phyloP scores from a whole-genome alignment of 2,888 invertebrate species.

The Sisyra nigra region DNA sequence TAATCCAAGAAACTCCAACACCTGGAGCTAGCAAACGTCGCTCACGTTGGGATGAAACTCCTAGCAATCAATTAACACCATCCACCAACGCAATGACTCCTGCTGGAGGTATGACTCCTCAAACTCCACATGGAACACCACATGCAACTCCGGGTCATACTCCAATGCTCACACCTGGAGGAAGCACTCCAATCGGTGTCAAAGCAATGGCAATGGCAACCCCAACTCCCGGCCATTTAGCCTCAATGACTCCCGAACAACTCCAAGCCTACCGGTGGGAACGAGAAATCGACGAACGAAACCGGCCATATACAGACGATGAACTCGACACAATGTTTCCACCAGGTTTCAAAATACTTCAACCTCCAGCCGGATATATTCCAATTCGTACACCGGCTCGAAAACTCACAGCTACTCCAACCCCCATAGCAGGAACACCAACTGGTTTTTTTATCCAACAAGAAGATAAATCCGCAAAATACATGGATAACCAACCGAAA shows the following conservation, averaged over 20 bases:
- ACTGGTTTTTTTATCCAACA: conserved; percentile 91
- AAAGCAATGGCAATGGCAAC: conserved; percentile 99
- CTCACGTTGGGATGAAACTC: conserved; percentile 98
- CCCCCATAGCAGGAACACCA: conserved; percentile 84
- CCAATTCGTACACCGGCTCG: conserved; percentile 95
- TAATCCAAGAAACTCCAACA: conserved; percentile 83
- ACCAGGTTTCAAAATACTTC: conserved; percentile 91
- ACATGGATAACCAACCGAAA: conserved; percentile 95
- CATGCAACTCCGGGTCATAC: conserved; percentile 52
- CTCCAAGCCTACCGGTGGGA: conserved; percentile 97
- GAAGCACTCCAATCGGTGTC: conserved; percentile 72
- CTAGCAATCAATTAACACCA: conserved; percentile 59
- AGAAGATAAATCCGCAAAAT: conserved; percentile 72
- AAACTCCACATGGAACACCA: conserved; percentile 55
- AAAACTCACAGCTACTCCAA: conserved; percentile 95
- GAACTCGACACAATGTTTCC: conserved; percentile 97
- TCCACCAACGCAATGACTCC: conserved; percentile 33
- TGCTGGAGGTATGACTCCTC: conserved; percentile 40
- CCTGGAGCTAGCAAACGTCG: conserved; percentile 89
- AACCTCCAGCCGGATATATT: conserved; percentile 89
- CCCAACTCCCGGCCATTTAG: conserved; percentile 88
- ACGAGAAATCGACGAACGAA: conserved; percentile 95
- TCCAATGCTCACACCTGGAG: conserved; percentile 63
- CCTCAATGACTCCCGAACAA: conserved; percentile 99
- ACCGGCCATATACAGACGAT: conserved; percentile 90